Evolutionary conservation across 2,888 invertebrate genomes (phyloP).

Genomic region (Pyralis farinalis): DNA sequence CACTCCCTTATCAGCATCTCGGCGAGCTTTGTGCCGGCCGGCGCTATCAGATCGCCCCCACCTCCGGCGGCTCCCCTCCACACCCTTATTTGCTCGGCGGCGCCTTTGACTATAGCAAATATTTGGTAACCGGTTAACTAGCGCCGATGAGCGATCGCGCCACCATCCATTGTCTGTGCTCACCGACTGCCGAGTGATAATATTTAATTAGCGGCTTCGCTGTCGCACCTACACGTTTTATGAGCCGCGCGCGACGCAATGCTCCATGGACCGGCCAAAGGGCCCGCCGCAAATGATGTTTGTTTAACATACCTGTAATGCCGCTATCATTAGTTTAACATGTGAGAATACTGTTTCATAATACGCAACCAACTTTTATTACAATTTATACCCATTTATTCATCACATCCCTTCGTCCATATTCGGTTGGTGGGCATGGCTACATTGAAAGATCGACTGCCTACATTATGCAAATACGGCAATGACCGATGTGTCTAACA

Average conservation of each 20-base stretch:
- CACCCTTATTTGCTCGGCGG: conserved; percentile 64
- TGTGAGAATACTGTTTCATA: conserved; percentile 30
- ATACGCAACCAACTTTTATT: conserved; percentile 26
- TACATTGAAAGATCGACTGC: conserved; percentile 27
- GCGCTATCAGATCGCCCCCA: conserved; percentile 62
- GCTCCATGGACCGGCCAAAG: conserved; percentile 50
- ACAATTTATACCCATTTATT: neutral
- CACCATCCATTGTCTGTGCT: conserved; percentile 66
- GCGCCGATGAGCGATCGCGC: conserved; percentile 66
- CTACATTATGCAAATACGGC: conserved; percentile 34
- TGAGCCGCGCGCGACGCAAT: conserved; percentile 36
- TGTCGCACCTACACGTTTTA: conserved; percentile 66
- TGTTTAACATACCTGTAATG: conserved; percentile 50
- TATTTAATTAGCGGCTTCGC: conserved; percentile 75
- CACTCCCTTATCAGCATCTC: conserved; percentile 61
- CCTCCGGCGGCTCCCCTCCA: conserved; percentile 33
- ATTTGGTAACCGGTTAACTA: conserved; percentile 73
- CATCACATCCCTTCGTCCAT: conserved; percentile 24
- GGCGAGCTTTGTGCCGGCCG: conserved; percentile 52
- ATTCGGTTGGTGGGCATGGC: conserved; percentile 39
- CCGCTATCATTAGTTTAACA: conserved; percentile 58
- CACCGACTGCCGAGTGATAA: conserved; percentile 67
- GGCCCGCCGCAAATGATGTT: conserved; percentile 60
- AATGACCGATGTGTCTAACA: conserved; percentile 17
- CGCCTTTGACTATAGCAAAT: conserved; percentile 73